Conservation (phyloP, 2,888 invertebrate genomes). For the Podotricha telesiphe region DNA sequence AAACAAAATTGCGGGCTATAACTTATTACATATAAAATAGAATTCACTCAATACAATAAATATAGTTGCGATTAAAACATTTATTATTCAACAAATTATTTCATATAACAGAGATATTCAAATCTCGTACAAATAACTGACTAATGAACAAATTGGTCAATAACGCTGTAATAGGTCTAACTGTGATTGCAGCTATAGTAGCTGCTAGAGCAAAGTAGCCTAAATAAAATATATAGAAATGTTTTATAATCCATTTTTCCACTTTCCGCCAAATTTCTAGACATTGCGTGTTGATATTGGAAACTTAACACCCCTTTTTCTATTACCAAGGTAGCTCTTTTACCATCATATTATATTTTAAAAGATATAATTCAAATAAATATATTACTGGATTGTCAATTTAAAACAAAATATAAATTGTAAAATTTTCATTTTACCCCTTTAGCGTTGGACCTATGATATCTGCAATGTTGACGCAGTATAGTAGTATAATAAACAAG, state of each 20-base stretch:
- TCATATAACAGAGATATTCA: slow-evolving; percentile 6
- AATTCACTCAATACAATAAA: not conserved
- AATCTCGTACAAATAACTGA: slow-evolving; percentile 15
- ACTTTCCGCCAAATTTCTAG: too few relatives aligned
- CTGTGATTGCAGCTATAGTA: not conserved
- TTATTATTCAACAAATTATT: slow-evolving; percentile 9
- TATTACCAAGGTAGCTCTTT: too few relatives aligned
- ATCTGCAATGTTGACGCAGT: slow-evolving; percentile 25
- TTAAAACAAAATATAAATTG: not conserved
- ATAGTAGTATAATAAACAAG: slow-evolving; percentile 12
- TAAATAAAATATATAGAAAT: not conserved
- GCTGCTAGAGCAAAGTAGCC: not conserved
- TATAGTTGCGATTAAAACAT: slow-evolving; percentile 13
- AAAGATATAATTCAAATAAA: too few relatives aligned
- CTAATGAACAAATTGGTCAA: slow-evolving; percentile 19
- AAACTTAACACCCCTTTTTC: too few relatives aligned
- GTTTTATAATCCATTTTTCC: too few relatives aligned
- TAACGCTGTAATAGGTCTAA: slow-evolving; percentile 6
- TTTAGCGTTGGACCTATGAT: not conserved
- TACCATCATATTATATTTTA: too few relatives aligned
- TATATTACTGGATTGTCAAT: too few relatives aligned
- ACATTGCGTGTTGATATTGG: too few relatives aligned
- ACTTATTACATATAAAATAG: too few relatives aligned
- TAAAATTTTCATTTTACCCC: not conserved
- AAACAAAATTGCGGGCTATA: too few relatives aligned